Base-by-base conservation (phyloP, 2,797 vertebrate species). In the Channa striata region DNA sequence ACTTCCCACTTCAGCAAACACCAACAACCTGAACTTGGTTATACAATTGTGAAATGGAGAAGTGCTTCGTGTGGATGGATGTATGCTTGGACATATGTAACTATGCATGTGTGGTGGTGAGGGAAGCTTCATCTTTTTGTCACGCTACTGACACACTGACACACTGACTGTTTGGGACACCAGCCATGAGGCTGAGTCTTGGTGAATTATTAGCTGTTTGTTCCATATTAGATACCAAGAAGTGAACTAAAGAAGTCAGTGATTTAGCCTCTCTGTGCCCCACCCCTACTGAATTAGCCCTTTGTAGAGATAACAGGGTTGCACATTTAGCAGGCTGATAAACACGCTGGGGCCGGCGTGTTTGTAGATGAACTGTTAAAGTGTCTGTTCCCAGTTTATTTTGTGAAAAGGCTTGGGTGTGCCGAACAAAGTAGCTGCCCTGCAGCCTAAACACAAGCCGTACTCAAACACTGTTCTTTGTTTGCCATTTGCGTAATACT, bases 281-380 rank as follows among this genome's bases (percentile, higher is more conserved):
- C 68, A 46, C 74, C 76, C 66, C 4, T 44, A 51, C 59, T 69
- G 74, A 86, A 83, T 87, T 80, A 75, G 66, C 61, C 58, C 75
- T 67, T 62, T 63, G 48, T 59, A 44, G 49, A 87, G 80, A 89
- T 89, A 88, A 88, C 71, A 77, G n/a, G 8, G 64, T 85, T 87
- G 80, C 63, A 85, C 40, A 78, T 81, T 84, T 80, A 77, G 57
- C 74, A 25, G 60, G 16, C 78, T 89, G 81, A 89, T 82, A 81
- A 89, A 85, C 52, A 43, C 57, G n/a, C 23, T 37, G 66, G 59
- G 73, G 74, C 62, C 72, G 68, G 14, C 7, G 2, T 48, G 57
- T 81, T 68, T 63, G 42, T 23, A 39, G 52, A 56, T 46, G 36
- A 59, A 57, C 49, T 14, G 17, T 71, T 72, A 47, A 67, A 77